Evolutionary conservation across 1,140 invertebrate species (phyloP), one percentile per base, ranked within the genome.

Genomic region (Dendrolimus punctatus): DNA sequence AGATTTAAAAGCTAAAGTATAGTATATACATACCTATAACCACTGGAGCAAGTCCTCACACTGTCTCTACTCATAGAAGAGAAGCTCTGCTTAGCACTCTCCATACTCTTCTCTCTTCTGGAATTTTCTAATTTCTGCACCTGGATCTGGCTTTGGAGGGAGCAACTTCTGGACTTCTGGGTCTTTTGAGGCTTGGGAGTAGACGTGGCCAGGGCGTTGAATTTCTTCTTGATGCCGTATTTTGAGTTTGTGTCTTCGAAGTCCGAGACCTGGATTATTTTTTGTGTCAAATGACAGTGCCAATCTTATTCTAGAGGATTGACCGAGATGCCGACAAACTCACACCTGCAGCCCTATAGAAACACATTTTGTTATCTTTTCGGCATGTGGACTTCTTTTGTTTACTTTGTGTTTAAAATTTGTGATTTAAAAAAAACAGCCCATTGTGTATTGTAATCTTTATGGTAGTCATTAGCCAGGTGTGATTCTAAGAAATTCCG

Each of bases 171-270:
- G 3, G 57, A 46, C 52, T 73, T 76, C 49, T 60, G 72, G 1
- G 40, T 49, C 0, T 57, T 6, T 9, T 59, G 60, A 4, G 49
- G 39, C 50, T 79, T 82, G 0, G 80, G 77, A 0, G 73, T 77
- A 5, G 77, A 78, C 0, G 80, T 76, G 0, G 72, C 75, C 1
- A 76, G 38, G 0, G 68, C 59, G 0, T 51, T 45, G 36, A 73
- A 55, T 37, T 71, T 70, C 7, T 62, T 55, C 8, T 58, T 60
- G 5, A 69, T 52, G 0, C 75, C 76, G 40, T 77, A 76, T 49
- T 81, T 84, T 0, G 71, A 71, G 52, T 62, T 71, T 1, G 62
- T 64, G 46, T 82, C 79, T 62, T 83, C 80, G 48, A 80, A 80
- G 50, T 83, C 77, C 46, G 80, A 80, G 5, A 83, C 74, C 80